These are phyloP conservation scores for Malurus elegans DNA, from an alignment of 2,113 vertebrate genomes.

Conservation along the genomic window DNA sequence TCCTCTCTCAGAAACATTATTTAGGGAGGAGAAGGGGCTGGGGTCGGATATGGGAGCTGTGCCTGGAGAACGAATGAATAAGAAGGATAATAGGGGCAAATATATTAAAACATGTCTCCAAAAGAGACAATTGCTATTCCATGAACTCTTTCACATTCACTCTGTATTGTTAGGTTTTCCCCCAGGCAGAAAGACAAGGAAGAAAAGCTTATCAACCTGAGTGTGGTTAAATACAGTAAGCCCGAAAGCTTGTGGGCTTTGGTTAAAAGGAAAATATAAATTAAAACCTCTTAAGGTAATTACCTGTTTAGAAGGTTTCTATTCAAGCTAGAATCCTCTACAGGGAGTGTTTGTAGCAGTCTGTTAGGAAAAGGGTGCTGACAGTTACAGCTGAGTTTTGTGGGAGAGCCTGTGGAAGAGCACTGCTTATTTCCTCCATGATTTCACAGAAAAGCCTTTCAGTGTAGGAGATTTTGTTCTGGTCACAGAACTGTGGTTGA, in stretches of 20 bases:
- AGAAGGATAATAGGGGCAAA: background rate
- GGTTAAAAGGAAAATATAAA: conserved; percentile 47
- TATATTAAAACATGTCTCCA: background rate
- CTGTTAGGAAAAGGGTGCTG: conserved; percentile 18
- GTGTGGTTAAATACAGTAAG: conserved; percentile 26
- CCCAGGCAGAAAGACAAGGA: background rate
- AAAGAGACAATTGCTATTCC: background rate
- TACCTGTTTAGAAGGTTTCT: conserved; percentile 52
- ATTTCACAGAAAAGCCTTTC: background rate
- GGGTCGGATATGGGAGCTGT: background rate
- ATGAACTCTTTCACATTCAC: background rate
- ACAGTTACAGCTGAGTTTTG: background rate
- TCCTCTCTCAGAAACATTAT: background rate
- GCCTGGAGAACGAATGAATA: background rate
- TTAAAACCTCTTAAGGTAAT: conserved; percentile 54
- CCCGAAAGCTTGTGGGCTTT: conserved; percentile 43
- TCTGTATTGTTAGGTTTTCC: background rate
- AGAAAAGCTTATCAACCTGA: conserved; percentile 35
- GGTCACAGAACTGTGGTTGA: background rate
- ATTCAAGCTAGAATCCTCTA: conserved; percentile 35
- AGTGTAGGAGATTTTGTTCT: background rate
- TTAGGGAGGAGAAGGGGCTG: background rate
- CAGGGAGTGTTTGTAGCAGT: background rate
- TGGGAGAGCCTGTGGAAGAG: background rate
- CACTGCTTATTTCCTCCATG: background rate